phyloP scores from a whole-genome alignment of 2,113 vertebrate genomes.

The Pycnonotus jocosus region DNA sequence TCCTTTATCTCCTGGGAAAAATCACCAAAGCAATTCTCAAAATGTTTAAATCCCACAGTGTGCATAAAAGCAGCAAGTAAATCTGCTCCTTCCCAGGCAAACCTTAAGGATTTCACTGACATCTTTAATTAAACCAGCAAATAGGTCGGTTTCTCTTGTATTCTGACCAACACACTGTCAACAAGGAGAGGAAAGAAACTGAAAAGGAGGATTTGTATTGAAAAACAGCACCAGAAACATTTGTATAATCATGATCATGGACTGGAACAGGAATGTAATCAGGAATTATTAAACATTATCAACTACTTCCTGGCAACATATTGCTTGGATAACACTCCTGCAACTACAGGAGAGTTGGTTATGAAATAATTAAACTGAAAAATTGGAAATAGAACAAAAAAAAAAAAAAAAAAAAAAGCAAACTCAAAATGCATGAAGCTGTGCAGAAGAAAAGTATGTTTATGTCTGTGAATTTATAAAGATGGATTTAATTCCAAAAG shows the following conservation, averaged over 20 bases:
- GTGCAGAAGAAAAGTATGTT: neutral
- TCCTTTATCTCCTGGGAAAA: constrained; percentile 64
- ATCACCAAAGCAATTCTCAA: constrained; percentile 60
- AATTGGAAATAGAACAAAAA: neutral
- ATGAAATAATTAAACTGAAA: constrained; percentile 35
- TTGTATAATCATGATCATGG: constrained; percentile 53
- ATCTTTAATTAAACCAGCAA: constrained; percentile 70
- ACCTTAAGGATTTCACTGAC: constrained; percentile 50
- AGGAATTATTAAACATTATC: constrained; percentile 58
- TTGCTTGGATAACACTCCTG: neutral
- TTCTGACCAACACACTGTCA: constrained; percentile 47
- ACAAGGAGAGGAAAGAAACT: constrained; percentile 4
- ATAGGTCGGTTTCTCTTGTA: constrained; percentile 52
- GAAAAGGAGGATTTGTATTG: constrained; percentile 58
- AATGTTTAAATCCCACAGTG: constrained; percentile 60
- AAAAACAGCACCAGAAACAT: constrained; percentile 62
- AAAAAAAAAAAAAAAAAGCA: neutral
- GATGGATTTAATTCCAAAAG: neutral
- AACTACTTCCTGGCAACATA: constrained; percentile 48
- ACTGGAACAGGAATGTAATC: constrained; percentile 53
- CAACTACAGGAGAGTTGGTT: constrained; percentile 18
- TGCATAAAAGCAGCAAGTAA: constrained; percentile 59
- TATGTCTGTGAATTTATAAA: neutral
- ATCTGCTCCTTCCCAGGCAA: constrained; percentile 58
- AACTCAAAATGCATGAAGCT: neutral